Evolutionary conservation across 1,140 invertebrate species (phyloP).

Genomic region (Augochlora pura): DNA sequence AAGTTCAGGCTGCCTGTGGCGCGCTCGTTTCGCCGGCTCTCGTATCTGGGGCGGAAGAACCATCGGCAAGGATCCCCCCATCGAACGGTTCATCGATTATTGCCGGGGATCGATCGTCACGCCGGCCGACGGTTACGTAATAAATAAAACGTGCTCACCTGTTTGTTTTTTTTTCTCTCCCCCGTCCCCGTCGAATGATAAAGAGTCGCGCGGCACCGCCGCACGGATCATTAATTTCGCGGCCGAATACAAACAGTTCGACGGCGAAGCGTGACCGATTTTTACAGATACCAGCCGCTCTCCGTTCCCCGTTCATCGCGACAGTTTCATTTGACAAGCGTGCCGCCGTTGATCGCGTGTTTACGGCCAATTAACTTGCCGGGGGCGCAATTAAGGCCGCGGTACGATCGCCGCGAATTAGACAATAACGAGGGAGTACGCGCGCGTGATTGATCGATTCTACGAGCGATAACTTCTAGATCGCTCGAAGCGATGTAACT

Average conservation of each 20-base stretch:
- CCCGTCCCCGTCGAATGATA: neutral
- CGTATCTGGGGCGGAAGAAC: slow-evolving; percentile 33
- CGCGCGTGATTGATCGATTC: slow-evolving; percentile 29
- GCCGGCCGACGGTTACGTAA: slow-evolving; percentile 1
- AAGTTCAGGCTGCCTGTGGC: neutral
- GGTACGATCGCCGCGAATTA: slow-evolving; percentile 25
- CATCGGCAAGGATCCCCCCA: neutral
- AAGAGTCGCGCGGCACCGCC: neutral
- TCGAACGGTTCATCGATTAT: slow-evolving; percentile 17
- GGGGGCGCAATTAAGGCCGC: slow-evolving; percentile 13
- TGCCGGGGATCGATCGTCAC: neutral
- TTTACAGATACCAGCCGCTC: neutral
- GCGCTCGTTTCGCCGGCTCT: neutral
- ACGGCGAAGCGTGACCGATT: neutral
- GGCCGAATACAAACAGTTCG: neutral
- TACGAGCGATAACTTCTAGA: no score
- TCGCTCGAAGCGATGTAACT: no score
- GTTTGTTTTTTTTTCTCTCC: no score
- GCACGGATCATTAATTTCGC: neutral
- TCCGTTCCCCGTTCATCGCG: neutral
- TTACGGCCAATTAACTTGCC: slow-evolving; percentile 32
- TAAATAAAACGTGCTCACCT: neutral
- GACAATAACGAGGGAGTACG: slow-evolving; percentile 20
- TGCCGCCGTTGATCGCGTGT: neutral
- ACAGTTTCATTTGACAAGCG: neutral